phyloP scores from a whole-genome alignment of 2,888 invertebrate species.

The Coleophora deauratella region DNA sequence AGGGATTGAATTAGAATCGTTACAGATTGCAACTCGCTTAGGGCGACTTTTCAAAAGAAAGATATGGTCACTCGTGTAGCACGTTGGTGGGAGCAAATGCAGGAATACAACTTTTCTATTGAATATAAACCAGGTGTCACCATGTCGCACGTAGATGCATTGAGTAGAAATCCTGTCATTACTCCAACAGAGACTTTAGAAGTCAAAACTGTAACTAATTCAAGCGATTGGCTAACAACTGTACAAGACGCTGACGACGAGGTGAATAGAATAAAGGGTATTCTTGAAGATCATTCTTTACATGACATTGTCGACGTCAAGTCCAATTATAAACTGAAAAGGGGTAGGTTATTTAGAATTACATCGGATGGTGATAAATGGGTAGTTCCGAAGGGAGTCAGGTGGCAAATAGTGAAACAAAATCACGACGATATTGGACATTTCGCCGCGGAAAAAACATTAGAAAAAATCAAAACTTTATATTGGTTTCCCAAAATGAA shows the following conservation, averaged over 20 bases:
- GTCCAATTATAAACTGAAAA: neutral
- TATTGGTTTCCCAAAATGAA: too few species aligned
- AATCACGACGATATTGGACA: too few species aligned
- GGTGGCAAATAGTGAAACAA: neutral
- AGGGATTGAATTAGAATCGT: slow-evolving; percentile 20
- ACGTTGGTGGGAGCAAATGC: neutral
- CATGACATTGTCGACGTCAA: neutral
- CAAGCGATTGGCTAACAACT: neutral
- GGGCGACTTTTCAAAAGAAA: slow-evolving; percentile 24
- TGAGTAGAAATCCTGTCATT: neutral
- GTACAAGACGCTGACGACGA: neutral
- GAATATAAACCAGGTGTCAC: neutral
- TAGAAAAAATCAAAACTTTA: too few species aligned
- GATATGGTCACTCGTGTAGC: slow-evolving; percentile 8
- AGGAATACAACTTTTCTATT: neutral
- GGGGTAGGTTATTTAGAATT: neutral
- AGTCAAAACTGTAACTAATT: neutral
- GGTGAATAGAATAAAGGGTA: neutral
- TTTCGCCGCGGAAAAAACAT: too few species aligned
- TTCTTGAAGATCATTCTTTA: neutral
- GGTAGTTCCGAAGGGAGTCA: neutral
- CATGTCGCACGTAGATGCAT: neutral
- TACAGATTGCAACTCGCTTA: slow-evolving; percentile 28
- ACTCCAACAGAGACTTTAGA: neutral
- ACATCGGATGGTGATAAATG: neutral